Percentiles rank a stretch among this genome's conserved stretches.
Evolutionary conservation across 30 jellyfish, hydroid and myxozoan species (phyloP).

Genomic region (Morbakka virulenta): DNA sequence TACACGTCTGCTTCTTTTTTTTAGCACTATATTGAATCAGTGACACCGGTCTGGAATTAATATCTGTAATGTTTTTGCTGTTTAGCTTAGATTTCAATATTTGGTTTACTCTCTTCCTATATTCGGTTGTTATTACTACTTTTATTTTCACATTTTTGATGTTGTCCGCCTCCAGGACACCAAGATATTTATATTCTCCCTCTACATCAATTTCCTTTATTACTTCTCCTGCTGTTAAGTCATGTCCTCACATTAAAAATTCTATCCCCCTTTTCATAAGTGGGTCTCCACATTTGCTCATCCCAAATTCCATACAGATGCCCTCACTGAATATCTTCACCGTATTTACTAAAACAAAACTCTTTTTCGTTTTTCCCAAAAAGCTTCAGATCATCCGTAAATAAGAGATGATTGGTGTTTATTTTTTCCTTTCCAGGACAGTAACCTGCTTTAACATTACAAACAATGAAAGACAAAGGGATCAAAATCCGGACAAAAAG

Average conservation of each 20-base stretch:
- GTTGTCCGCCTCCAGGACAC: slow-evolving; percentile 14
- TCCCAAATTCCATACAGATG: slow-evolving; percentile 19
- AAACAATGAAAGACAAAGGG: background rate
- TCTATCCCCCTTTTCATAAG: slow-evolving; percentile 20
- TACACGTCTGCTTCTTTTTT: no score
- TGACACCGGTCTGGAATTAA: no score
- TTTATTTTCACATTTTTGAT: no score
- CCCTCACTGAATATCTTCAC: slow-evolving; percentile 10
- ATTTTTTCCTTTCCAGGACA: background rate
- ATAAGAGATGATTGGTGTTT: background rate
- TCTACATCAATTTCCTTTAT: no score
- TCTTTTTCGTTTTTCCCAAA: no score
- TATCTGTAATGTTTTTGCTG: no score
- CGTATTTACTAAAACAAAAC: background rate
- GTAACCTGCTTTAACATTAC: slow-evolving; percentile 1
- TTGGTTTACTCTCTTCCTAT: no score
- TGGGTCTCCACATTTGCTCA: slow-evolving; percentile 1
- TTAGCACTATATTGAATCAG: no score
- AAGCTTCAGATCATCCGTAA: slow-evolving; percentile 19
- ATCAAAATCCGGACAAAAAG: slow-evolving; percentile 4
- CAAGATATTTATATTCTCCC: slow-evolving; percentile 15
- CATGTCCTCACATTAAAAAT: background rate
- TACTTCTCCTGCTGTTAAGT: slow-evolving; percentile 1
- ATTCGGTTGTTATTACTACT: no score
- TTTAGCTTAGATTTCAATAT: no score